A percentile compares a stretch with the other conserved stretches of the same genome.
These are phyloP conservation scores for Synodontis membranacea DNA, from an alignment of 2,113 vertebrate species.

Conservation along the genomic window DNA sequence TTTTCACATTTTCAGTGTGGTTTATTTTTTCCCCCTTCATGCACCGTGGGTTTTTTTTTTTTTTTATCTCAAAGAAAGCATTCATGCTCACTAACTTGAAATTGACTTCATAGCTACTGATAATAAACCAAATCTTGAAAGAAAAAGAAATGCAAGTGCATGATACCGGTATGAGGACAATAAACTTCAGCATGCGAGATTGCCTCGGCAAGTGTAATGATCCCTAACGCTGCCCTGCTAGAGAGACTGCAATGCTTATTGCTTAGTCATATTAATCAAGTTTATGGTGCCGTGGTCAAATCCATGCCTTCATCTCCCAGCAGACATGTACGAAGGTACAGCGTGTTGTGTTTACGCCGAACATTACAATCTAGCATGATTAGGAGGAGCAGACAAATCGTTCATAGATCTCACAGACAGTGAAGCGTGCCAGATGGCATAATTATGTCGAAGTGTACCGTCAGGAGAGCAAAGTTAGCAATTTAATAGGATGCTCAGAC, in stretches of 20 bases:
- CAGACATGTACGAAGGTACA: neutral
- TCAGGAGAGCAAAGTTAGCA: slow-evolving; percentile 16
- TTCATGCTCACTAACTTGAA: neutral
- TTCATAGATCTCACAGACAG: slow-evolving; percentile 3
- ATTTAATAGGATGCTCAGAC: slow-evolving; percentile 24
- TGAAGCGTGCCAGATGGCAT: slow-evolving; percentile 45
- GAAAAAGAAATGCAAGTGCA: slow-evolving; percentile 35
- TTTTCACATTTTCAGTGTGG: neutral
- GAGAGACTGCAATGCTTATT: slow-evolving; percentile 39
- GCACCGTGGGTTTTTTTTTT: neutral
- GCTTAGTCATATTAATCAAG: slow-evolving; percentile 50
- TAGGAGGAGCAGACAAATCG: slow-evolving; percentile 8
- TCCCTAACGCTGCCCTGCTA: slow-evolving; percentile 27
- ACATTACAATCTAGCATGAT: slow-evolving; percentile 29
- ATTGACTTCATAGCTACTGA: neutral
- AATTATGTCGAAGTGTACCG: slow-evolving; percentile 16
- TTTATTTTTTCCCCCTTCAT: neutral
- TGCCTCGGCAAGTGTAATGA: slow-evolving; percentile 41
- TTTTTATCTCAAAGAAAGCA: neutral
- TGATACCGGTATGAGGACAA: slow-evolving; percentile 32
- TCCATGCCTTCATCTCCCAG: slow-evolving; percentile 20
- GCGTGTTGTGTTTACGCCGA: neutral
- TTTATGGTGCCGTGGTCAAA: slow-evolving; percentile 34
- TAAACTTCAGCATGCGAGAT: slow-evolving; percentile 38
- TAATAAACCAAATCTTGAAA: slow-evolving; percentile 20